A percentile compares a stretch with the other conserved stretches of the same genome.
phyloP scores from a whole-genome alignment of 2,113 vertebrate genomes.

The Odontesthes bonariensis region DNA sequence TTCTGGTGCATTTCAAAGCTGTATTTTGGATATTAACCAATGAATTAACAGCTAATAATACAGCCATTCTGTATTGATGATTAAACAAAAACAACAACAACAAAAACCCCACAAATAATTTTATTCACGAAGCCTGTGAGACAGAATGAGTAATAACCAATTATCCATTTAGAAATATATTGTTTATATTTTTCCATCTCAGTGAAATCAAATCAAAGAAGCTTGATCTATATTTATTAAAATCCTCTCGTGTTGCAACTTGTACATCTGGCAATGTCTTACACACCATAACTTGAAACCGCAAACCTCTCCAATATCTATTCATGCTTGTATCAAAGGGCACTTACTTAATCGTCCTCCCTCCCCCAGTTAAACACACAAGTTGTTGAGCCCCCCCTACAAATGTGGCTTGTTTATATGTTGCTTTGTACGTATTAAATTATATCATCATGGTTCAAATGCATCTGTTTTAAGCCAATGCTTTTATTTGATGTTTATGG shows the following conservation, averaged over 20 bases:
- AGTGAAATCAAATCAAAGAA: conserved; percentile 4
- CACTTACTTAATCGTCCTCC: conserved; percentile 1
- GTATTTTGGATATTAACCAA: background rate
- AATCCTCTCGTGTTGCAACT: conserved; percentile 21
- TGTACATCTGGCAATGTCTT: conserved; percentile 22
- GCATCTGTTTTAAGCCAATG: conserved; percentile 23
- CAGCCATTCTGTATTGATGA: background rate
- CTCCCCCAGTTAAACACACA: conserved; percentile 18
- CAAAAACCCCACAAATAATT: conserved; percentile 4
- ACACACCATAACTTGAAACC: conserved; percentile 12
- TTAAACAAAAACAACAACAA: conserved; percentile 41
- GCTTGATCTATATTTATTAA: conserved; percentile 20
- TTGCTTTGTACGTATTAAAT: conserved; percentile 48
- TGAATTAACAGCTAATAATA: conserved; percentile 70
- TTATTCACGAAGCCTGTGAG: background rate
- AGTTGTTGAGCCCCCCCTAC: background rate
- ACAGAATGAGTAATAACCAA: background rate
- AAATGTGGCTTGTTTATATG: conserved; percentile 19
- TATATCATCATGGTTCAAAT: conserved; percentile 17
- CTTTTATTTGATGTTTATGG: conserved; percentile 62
- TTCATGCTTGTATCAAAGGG: conserved; percentile 57
- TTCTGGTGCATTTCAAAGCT: too few species aligned
- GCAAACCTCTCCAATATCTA: conserved; percentile 31
- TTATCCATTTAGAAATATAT: background rate
- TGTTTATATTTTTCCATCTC: conserved; percentile 1